A percentile compares a stretch with the other conserved stretches of the same genome.
Evolutionary conservation across 2,113 vertebrate species (phyloP).

Genomic region (Charadrius vociferus): DNA sequence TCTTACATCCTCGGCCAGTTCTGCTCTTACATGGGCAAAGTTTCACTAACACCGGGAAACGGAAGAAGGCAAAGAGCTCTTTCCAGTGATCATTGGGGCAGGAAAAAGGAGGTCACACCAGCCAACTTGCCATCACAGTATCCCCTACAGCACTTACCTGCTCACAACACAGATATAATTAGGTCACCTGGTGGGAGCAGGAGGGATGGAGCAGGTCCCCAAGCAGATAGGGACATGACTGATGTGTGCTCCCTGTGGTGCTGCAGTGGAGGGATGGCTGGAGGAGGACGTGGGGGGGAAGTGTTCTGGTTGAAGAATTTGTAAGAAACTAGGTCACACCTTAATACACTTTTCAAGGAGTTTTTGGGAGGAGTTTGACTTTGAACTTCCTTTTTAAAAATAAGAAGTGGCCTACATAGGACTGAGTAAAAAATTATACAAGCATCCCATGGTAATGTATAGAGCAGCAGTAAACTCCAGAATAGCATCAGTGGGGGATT

Average conservation of each 20-base stretch:
- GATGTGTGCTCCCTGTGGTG: neutral
- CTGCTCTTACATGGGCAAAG: neutral
- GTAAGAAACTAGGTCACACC: neutral
- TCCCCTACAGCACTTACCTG: neutral
- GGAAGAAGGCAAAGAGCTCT: neutral
- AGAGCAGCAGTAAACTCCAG: neutral
- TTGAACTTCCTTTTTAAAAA: slow-evolving; percentile 39
- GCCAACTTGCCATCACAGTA: neutral
- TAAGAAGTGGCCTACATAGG: slow-evolving; percentile 55
- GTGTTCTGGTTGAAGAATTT: neutral
- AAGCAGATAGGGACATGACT: fast-evolving
- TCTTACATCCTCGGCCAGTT: neutral
- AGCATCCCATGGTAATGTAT: slow-evolving; percentile 12
- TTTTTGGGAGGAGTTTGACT: slow-evolving; percentile 32
- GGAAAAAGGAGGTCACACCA: neutral
- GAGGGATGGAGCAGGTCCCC: neutral
- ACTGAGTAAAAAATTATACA: neutral
- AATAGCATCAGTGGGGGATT: slow-evolving; percentile 42
- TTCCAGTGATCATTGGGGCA: neutral
- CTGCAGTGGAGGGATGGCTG: neutral
- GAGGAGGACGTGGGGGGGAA: neutral
- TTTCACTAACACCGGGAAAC: neutral
- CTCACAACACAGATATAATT: neutral
- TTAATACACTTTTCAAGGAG: slow-evolving; percentile 29
- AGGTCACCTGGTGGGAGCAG: neutral